Base-by-base conservation (phyloP, 2,888 invertebrate genomes). In the Heteromyza rotundicornis region DNA sequence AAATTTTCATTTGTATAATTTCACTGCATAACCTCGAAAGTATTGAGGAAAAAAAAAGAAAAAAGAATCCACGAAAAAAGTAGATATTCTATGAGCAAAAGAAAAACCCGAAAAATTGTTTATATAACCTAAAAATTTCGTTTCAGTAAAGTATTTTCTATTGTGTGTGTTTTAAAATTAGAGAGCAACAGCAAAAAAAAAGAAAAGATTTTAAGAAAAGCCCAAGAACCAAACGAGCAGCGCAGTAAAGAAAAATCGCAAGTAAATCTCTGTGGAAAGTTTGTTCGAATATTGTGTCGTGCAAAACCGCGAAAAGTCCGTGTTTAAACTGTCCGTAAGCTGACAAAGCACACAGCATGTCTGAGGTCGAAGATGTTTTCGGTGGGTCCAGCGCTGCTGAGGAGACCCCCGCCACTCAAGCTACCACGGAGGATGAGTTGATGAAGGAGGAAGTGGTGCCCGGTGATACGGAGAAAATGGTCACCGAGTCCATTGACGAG, bases 291-390 rank as follows among this genome's bases (percentile, higher is more conserved):
- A 12, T 12, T 32, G n/a, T n/a, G n/a, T n/a, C n/a, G n/a, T n/a
- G n/a, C n/a, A n/a, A n/a, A n/a, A n/a, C n/a, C n/a, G n/a, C n/a
- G n/a, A n/a, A n/a, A n/a, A n/a, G n/a, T n/a, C 32, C 12, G 32
- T 32, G 32, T 32, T 32, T 5, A 32, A 32, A 32, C n/a, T n/a
- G n/a, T n/a, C 40, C 27, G n/a, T 7, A 40, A 40, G 16, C 8
- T 14, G 40, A 40, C 5, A 40, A 47, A 47, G 32, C 27, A 24
- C 23, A 23, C 40, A 66, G 82, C 82, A 82, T 82, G 82, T 80
- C 82, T 69, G 82, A 80, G 72, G 76, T 76, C 71, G 80, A 80
- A 71, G 78, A 75, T 73, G 75, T 78, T 65, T 66, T 76, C 64
- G 76, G 68, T 57, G 71, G 70, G 51, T 66, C 64, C 35, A 67